Evolutionary conservation across 2,888 invertebrate species (phyloP).

Genomic region (Anorthoa munda): DNA sequence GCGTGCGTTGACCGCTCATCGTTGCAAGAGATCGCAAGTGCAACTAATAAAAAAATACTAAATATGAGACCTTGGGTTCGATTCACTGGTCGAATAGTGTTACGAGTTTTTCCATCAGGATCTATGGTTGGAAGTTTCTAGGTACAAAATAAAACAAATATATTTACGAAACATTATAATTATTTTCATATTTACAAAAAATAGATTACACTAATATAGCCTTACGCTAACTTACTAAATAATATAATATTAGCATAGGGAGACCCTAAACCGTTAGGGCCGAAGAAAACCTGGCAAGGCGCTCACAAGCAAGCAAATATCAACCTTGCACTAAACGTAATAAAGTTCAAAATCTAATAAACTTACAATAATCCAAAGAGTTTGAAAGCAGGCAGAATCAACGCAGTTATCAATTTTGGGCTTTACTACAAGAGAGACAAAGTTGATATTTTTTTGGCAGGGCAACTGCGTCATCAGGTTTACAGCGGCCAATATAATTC

Average conservation of each 20-base stretch:
- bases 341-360: slow-evolving; percentile 9
- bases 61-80: no score
- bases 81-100: no score
- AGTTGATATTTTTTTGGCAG: background rate
- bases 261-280: background rate
- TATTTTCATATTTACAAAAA: slow-evolving; percentile 59
- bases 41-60: no score
- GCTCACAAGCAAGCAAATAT: background rate
- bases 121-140: no score
- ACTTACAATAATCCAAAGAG: no score
- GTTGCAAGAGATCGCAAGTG: no score
- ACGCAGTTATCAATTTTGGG: background rate
- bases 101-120: no score
- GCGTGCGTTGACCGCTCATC: no score
- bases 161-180: slow-evolving; percentile 55
- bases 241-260: background rate
- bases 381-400: no score
- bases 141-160: slow-evolving; percentile 31
- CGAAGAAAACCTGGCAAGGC: background rate
- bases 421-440: fast-evolving
- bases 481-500: background rate
- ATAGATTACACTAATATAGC: slow-evolving; percentile 34
- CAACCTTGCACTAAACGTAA: fast-evolving
- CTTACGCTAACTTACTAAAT: slow-evolving; percentile 25
- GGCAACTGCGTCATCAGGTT: background rate